Percentiles rank a stretch among this genome's conserved stretches.
phyloP scores from a whole-genome alignment of 2,888 invertebrate genomes.

The Neoitamus cyanurus region DNA sequence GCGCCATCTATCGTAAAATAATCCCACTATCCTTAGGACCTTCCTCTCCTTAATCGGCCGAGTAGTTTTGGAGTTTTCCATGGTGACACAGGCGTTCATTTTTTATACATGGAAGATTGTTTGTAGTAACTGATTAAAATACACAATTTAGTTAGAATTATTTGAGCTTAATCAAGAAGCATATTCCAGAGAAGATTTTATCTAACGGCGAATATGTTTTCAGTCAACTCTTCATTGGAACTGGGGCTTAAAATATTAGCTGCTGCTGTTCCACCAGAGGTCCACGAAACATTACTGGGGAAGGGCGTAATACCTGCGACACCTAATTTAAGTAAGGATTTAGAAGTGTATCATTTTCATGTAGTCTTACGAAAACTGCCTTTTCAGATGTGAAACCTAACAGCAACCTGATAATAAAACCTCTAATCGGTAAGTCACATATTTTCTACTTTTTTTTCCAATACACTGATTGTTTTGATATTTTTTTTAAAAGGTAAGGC shows the following conservation, averaged over 20 bases:
- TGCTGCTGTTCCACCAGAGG: slow-evolving; percentile 1
- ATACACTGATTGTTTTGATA: neutral
- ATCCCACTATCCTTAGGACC: no score
- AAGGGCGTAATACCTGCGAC: neutral
- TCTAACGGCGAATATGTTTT: no score
- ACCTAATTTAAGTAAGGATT: neutral
- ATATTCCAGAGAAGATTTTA: neutral
- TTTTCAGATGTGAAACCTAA: neutral
- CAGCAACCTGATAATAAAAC: neutral
- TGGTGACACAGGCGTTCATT: no score
- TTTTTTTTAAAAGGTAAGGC: neutral
- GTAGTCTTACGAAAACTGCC: neutral
- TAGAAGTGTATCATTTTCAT: neutral
- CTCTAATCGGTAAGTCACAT: neutral
- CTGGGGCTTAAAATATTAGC: neutral
- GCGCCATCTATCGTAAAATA: no score
- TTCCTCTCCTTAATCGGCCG: no score
- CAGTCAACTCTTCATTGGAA: neutral
- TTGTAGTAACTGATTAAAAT: no score
- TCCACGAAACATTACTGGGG: neutral
- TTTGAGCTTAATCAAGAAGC: neutral
- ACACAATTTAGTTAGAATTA: no score
- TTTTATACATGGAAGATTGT: no score
- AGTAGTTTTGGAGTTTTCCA: no score
- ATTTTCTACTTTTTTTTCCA: neutral